These are phyloP conservation scores for Drosophila erecta DNA, from an alignment of 1,140 invertebrate species.

Conservation along the genomic window DNA sequence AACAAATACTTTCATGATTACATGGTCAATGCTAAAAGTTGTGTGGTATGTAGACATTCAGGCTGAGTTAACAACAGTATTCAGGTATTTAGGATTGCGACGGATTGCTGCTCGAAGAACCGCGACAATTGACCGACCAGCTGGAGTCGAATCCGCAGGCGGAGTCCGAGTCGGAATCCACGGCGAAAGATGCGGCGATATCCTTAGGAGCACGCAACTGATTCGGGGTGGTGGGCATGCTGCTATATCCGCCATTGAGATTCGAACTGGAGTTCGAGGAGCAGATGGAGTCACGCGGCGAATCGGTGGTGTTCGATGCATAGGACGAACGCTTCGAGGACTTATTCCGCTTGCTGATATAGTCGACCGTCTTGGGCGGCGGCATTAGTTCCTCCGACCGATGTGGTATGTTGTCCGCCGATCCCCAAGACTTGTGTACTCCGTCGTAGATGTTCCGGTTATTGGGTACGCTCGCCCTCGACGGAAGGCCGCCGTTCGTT, in stretches of 20 bases:
- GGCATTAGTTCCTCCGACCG: slow-evolving; percentile 87
- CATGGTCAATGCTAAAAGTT: slow-evolving; percentile 32
- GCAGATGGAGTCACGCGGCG: slow-evolving; percentile 77
- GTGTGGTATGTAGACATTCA: slow-evolving; percentile 4
- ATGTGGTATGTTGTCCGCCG: slow-evolving; percentile 91
- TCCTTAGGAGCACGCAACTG: slow-evolving; percentile 85
- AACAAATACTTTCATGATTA: slow-evolving; percentile 22
- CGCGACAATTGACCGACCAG: slow-evolving; percentile 85
- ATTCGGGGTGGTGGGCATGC: slow-evolving; percentile 88
- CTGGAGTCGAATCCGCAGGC: slow-evolving; percentile 92
- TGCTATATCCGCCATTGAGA: slow-evolving; percentile 85
- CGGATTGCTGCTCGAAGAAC: slow-evolving; percentile 56
- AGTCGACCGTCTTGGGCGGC: slow-evolving; percentile 88
- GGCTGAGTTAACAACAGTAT: neutral
- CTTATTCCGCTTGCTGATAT: slow-evolving; percentile 87
- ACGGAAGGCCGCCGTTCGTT: slow-evolving; percentile 49
- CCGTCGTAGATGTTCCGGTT: slow-evolving; percentile 85
- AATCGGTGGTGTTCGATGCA: slow-evolving; percentile 74
- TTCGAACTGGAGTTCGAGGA: slow-evolving; percentile 78
- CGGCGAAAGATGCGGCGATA: slow-evolving; percentile 51
- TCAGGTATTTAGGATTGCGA: slow-evolving; percentile 38
- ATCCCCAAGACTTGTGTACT: slow-evolving; percentile 92
- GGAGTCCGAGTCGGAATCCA: slow-evolving; percentile 90
- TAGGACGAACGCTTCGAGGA: slow-evolving; percentile 87
- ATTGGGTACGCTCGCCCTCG: slow-evolving; percentile 69